Evolutionary conservation across 2,113 vertebrate species (phyloP), one percentile per base, ranked within the genome.

Genomic region (Pycnonotus jocosus): DNA sequence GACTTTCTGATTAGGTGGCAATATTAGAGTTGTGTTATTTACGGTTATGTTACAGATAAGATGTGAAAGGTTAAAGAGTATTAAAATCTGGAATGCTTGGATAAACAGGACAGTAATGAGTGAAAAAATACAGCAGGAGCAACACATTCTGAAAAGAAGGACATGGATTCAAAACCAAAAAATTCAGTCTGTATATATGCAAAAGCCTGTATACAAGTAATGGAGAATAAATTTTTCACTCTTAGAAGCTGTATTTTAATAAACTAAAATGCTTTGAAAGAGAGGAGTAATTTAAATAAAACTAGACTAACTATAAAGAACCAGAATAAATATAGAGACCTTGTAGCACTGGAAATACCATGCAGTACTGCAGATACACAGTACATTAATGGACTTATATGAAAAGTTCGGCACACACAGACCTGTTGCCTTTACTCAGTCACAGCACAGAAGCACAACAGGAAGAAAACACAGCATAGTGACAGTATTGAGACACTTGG

Each of bases 341-440:
- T 64, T 86, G 23, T 85, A 82, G 76, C 95, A 96, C 83, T 91
- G 95, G 95, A 97, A 97, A 96, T 95, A 96, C 95, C 74, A 48
- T 13, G 42, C 27, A 78, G 77, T 73, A 92, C 73, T 82, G 80
- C 45, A 86, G 56, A 77, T 65, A 60, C 72, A 83, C 28, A 86
- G 62, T 38, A 84, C 38, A 47, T 21, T 47, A 70, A 88, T 18
- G 23, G 51, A 66, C 70, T 65, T 74, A 22, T 81, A 76, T 56
- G 60, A 21, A 19, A 78, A 28, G 3, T 71, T 78, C 64, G 57
- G 66, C 50, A 44, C 42, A 74, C 38, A 23, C 14, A 78, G 74
- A 77, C 64, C 92, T 88, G 68, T 56, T 95, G 90, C 76, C 89
- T 93, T 93, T 78, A 68, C n/a, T 62, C 71, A 90, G 74, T 92